A percentile compares a stretch with the other conserved stretches of the same genome.
These are phyloP conservation scores for Drosophila percnosoma DNA, from an alignment of 2,888 invertebrate species.

Conservation along the genomic window DNA sequence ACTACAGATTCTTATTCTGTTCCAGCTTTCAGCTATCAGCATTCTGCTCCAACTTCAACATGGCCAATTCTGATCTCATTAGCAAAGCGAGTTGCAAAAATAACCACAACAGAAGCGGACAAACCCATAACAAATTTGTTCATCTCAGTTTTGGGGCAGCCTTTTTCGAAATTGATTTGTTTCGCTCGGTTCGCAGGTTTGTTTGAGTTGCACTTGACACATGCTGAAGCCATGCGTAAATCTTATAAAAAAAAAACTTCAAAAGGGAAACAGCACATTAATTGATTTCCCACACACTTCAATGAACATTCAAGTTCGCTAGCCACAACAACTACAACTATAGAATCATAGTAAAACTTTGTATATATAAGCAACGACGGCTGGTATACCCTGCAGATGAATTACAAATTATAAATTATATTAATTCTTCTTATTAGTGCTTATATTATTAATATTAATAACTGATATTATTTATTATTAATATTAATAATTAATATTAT, in stretches of 20 bases:
- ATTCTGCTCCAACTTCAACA: neutral
- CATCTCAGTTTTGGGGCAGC: neutral
- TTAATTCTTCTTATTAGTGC: neutral
- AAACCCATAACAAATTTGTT: neutral
- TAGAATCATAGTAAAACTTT: neutral
- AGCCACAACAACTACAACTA: slow-evolving; percentile 12
- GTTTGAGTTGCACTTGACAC: slow-evolving; percentile 77
- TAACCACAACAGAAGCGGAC: slow-evolving; percentile 45
- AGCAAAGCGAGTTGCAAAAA: slow-evolving; percentile 61
- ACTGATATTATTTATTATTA: neutral
- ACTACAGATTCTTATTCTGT: neutral
- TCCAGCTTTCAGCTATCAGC: slow-evolving; percentile 4
- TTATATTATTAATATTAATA: neutral
- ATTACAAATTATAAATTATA: neutral
- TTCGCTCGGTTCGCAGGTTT: slow-evolving; percentile 48
- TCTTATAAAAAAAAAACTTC: slow-evolving; percentile 68
- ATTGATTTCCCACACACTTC: slow-evolving; percentile 68
- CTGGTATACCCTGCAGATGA: slow-evolving; percentile 8
- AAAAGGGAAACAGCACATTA: slow-evolving; percentile 67
- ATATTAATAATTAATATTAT: neutral
- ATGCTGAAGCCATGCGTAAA: slow-evolving; percentile 74
- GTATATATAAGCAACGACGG: neutral
- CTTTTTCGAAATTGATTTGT: slow-evolving; percentile 66
- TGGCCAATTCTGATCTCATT: slow-evolving; percentile 64
- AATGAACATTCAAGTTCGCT: slow-evolving; percentile 55